Base-by-base conservation (phyloP, 2,797 vertebrate species). In the Trachops cirrhosus region DNA sequence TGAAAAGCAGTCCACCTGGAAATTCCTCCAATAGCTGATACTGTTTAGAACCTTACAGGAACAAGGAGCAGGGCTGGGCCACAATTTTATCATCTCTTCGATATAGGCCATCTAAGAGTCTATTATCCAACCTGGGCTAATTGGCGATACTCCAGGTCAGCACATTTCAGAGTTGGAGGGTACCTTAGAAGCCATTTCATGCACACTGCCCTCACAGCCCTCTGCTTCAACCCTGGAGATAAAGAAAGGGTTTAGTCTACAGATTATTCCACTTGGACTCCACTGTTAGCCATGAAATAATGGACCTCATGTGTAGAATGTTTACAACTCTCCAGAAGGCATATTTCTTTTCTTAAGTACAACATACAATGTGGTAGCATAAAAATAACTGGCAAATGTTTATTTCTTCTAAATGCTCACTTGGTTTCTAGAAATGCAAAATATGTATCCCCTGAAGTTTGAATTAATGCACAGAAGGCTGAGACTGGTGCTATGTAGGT, bases 1-100 rank as follows among this genome's bases (percentile, higher is more conserved):
- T 84, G 74, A 79, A 96, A 97, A 93, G 67, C 74, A 92, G 78
- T 94, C 67, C 48, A 46, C 91, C 83, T 95, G 93, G 71, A 97
- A 95, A 83, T 19, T 52, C n/a, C 29, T 88, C 73, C 12, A 29
- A 77, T 34, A 95, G 87, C 37, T 70, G 88, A 77, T 80, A 44
- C 82, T 85, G 48, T 87, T 96, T 86, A 91, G 90, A 97, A 93
- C 68, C 67, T 90, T 67, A 85, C 87, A 91, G 86, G 74, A 79
- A 67, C 37, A 83, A 64, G 74, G 77, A 93, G 93, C 82, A 94
- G 85, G 70, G 26, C 89, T 41, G 29, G n/a, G 75, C 74, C 5
- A 19, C 89, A 93, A 48, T 94, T 94, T 96, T 93, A 95, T 86
- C 92, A 92, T 90, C 82, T 57, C 73, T 97, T 93, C 57, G 0